Conservation (phyloP, 2,888 invertebrate species). For the Papilio gigon region DNA sequence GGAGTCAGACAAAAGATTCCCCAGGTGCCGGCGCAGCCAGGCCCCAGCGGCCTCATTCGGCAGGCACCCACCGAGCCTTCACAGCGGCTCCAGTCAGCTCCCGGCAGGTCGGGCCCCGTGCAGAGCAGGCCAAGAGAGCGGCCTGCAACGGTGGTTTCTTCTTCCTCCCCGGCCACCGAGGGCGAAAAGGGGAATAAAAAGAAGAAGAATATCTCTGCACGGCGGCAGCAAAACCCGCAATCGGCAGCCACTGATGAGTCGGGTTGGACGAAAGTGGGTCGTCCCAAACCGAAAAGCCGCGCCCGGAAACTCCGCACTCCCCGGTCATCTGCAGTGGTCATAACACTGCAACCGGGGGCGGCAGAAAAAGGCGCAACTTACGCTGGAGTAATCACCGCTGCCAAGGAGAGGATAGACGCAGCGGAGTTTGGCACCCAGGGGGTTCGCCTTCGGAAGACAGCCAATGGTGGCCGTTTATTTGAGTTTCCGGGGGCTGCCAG, state of each 20-base stretch:
- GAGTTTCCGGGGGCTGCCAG: background rate
- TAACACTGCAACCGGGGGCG: background rate
- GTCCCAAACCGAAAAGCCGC: background rate
- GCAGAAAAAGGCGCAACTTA: background rate
- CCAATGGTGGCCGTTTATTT: background rate
- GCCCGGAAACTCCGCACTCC: background rate
- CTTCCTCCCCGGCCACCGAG: background rate
- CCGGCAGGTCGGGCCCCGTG: too few species aligned
- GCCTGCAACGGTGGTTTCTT: background rate
- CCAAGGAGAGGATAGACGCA: background rate
- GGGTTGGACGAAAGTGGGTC: background rate
- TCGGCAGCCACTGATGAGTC: too few species aligned
- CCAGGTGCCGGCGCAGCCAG: background rate
- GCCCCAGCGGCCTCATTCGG: background rate
- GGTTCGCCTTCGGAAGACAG: background rate
- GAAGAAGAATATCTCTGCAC: background rate
- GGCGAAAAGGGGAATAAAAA: background rate
- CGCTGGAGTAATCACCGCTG: background rate
- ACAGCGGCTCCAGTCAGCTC: too few species aligned
- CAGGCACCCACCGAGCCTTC: background rate
- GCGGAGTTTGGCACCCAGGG: background rate
- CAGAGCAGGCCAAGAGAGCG: too few species aligned
- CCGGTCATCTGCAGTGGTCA: background rate
- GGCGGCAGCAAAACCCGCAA: too few species aligned
- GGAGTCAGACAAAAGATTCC: background rate